Evolutionary conservation across 2,888 invertebrate genomes (phyloP), one percentile per base, ranked within the genome.

Genomic region (Bhutanitis thaidina): DNA sequence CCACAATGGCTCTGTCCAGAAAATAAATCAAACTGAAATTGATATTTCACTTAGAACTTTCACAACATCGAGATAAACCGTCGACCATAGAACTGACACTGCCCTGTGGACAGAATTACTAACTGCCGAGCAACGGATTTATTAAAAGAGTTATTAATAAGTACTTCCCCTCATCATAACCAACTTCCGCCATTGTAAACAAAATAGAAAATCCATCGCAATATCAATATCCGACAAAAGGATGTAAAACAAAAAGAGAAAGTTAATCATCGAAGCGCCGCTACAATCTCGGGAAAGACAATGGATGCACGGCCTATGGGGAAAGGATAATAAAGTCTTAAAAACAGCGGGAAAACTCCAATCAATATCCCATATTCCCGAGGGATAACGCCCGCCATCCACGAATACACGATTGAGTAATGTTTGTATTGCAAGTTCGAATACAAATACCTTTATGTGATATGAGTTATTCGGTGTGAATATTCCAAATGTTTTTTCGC

Each of bases 281-380:
- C 58, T 57, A 66, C 72, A 69, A 72, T 71, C 68, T 64, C 58
- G 53, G 41, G 58, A 59, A 67, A 71, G 67, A 75, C 75, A 74
- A 75, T 73, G 62, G 65, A 56, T 57, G 57, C 57, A 49, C 62
- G 58, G 67, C 63, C 64, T 59, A 62, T 52, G 53, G 69, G 66
- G 73, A 63, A 57, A 59, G 60, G 59, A 70, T 77, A 76, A 77
- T 78, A 78, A 77, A 78, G 77, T 79, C 80, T 80, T 79, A 76
- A 80, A 77, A 79, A 77, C 71, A 74, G 71, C 65, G 75, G 70
- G 66, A 69, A 69, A 77, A 77, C 54, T 77, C 76, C 80, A 79
- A 79, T 79, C 80, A 80, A 80, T 80, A 79, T 70, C 47, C 52
- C 68, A 65, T 67, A 64, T 64, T 67, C 79, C 65, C 71, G n/a